These are phyloP conservation scores for Cyprinella venusta DNA, from an alignment of 2,797 vertebrate genomes.

Conservation along the genomic window DNA sequence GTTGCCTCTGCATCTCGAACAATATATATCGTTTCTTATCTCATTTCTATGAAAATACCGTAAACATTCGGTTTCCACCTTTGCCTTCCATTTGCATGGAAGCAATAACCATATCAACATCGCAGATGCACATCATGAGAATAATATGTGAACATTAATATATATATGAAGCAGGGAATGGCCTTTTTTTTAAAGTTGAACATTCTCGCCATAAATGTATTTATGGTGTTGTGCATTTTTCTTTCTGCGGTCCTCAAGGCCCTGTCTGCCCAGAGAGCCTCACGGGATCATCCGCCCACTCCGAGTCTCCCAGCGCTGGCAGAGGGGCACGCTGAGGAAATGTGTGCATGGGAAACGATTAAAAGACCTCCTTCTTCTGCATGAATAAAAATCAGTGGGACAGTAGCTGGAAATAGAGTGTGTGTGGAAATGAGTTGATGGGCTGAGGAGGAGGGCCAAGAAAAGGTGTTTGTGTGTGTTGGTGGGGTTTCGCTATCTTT, in stretches of 20 bases:
- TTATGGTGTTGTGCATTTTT: constrained; percentile 77
- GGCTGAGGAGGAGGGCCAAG: not conserved
- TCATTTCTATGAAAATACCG: constrained; percentile 17
- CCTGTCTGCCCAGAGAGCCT: constrained; percentile 69
- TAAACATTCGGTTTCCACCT: constrained; percentile 13
- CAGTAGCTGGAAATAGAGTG: constrained; percentile 67
- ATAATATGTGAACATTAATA: constrained; percentile 43
- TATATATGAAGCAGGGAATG: constrained; percentile 66
- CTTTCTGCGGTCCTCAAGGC: constrained; percentile 76
- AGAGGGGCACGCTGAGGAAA: constrained; percentile 75
- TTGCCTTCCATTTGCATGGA: constrained; percentile 37
- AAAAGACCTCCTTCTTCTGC: constrained; percentile 71
- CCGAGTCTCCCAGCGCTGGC: constrained; percentile 71
- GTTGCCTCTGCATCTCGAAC: not conserved
- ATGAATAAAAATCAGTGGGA: constrained; percentile 69
- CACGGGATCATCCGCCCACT: constrained; percentile 64
- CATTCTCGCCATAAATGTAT: constrained; percentile 79
- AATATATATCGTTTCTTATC: not conserved
- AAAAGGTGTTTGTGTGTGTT: not conserved
- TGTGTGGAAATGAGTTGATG: constrained; percentile 37
- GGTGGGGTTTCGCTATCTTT: not conserved
- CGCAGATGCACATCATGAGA: constrained; percentile 28
- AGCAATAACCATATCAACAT: constrained; percentile 20
- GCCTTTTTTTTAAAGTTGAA: constrained; percentile 71
- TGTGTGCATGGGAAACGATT: constrained; percentile 83